Base-by-base conservation (phyloP, 2,113 vertebrate genomes). In the Myotis yumanensis region DNA sequence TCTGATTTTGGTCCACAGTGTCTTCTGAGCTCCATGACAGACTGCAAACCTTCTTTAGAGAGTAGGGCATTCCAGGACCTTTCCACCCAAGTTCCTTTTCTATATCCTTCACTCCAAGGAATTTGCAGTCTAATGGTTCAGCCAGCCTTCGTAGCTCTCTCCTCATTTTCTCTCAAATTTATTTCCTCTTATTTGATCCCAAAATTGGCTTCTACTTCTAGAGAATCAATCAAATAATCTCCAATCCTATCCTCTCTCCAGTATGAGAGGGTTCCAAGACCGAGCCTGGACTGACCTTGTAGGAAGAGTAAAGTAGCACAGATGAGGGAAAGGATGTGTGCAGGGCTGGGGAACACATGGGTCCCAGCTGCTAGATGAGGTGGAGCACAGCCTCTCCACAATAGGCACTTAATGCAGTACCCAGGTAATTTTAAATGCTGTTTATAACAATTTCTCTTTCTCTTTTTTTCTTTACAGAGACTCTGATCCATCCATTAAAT, bases 401-500 rank as follows among this genome's bases (percentile, higher is more conserved):
- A 43, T 43, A 6, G 40, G 40, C 40, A 43, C 40, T 43, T 43
- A 43, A 43, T 43, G 40, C 40, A 43, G 5, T 43, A 43, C 40
- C 40, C 40, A 43, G 40, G 5, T 43, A 43, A 43, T 43, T 43
- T 43, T 43, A 43, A 43, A 43, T 43, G 40, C 40, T 43, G 40
- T 43, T 43, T 43, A 43, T 43, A 43, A 43, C 69, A 69, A 69
- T 15, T 51, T 51, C 15, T 51, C 15, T 51, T 51, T 51, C 15
- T 51, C 48, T 15, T 15, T 51, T 51, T 51, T 51, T 51, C 48
- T 51, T 51, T 51, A 51, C 48, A 51, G 48, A 51, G 48, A 51
- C 11, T 3, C 11, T 2, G 1, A 11, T 51, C 2, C 2, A 51
- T 9, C 12, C 2, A 14, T 51, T 51, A 15, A 11, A 51, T 51